Percentiles rank a stretch among this genome's conserved stretches.
These are phyloP conservation scores for Dendrocincla tyrannina DNA, from an alignment of 2,797 vertebrate species.

Conservation along the genomic window DNA sequence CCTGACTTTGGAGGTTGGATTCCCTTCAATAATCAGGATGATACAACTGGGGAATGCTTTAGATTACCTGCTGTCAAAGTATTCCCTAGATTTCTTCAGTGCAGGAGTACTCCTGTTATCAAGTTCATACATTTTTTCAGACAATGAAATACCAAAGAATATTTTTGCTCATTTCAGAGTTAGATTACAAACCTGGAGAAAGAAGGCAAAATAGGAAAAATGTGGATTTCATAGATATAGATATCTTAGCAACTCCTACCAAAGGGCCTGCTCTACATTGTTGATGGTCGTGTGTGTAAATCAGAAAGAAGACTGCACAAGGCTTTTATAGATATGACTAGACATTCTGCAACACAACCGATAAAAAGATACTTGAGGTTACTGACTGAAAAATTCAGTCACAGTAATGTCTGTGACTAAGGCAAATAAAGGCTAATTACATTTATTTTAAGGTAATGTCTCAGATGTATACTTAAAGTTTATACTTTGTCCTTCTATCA, in stretches of 20 bases:
- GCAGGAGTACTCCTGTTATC: not conserved
- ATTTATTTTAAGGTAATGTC: not conserved
- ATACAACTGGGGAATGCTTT: slow-evolving; percentile 47
- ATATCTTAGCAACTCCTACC: not conserved
- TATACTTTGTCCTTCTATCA: not conserved
- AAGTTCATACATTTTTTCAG: slow-evolving; percentile 3
- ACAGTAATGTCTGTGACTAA: not conserved
- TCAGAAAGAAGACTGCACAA: not conserved
- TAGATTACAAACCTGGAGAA: not conserved
- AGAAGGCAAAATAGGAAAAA: not conserved
- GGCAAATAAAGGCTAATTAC: not conserved
- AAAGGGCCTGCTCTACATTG: not conserved
- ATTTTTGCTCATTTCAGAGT: not conserved
- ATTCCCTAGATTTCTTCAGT: slow-evolving; percentile 15
- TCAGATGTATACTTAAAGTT: not conserved
- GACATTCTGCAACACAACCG: not conserved
- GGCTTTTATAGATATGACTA: not conserved
- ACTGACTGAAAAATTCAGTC: not conserved
- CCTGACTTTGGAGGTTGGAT: slow-evolving; percentile 26
- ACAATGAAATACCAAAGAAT: slow-evolving; percentile 34
- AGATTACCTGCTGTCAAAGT: slow-evolving; percentile 53
- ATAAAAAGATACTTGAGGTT: not conserved
- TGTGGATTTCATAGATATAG: not conserved
- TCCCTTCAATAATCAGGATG: slow-evolving; percentile 46
- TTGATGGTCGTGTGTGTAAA: not conserved